These are phyloP conservation scores for Apostichopus japonicus DNA, from an alignment of 35 echinoderm and acorn worm species.

Conservation along the genomic window DNA sequence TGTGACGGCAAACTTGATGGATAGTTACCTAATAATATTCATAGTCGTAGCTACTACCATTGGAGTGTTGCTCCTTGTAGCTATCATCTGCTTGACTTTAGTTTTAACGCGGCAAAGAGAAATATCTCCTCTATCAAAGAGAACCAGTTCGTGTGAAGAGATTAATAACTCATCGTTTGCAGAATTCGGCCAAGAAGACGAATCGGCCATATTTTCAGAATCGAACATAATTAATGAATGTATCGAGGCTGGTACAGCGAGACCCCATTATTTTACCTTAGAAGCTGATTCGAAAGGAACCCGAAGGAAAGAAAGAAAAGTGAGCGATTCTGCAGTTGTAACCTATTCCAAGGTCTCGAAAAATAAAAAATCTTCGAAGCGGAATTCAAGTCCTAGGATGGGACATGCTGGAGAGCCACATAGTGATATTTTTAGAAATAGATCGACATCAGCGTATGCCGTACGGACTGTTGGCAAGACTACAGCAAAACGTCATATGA, in stretches of 20 bases:
- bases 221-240: slow-evolving; percentile 14
- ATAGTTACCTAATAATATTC: slow-evolving; percentile 28
- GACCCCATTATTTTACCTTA: slow-evolving; percentile 19
- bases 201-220: neutral
- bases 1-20: neutral
- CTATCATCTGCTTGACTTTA: slow-evolving; percentile 40
- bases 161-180: neutral
- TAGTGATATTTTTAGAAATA: neutral
- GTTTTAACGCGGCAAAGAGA: slow-evolving; percentile 11
- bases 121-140: neutral
- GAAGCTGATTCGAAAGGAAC: slow-evolving; percentile 13
- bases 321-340: slow-evolving; percentile 3
- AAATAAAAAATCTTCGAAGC: slow-evolving; percentile 29
- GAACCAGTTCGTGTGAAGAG: neutral
- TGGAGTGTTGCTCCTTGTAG: slow-evolving; percentile 7
- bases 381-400: neutral
- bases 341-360: slow-evolving; percentile 37
- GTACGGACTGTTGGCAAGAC: slow-evolving; percentile 18
- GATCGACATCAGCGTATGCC: slow-evolving; percentile 28
- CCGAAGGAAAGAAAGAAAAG: neutral
- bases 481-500: slow-evolving; percentile 27
- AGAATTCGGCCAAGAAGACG: neutral
- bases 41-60: neutral
- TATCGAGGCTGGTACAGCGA: slow-evolving; percentile 1
- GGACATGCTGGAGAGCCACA: neutral